Evolutionary conservation across 2,113 vertebrate genomes (phyloP).

Genomic region (Chaetodon auriga): DNA sequence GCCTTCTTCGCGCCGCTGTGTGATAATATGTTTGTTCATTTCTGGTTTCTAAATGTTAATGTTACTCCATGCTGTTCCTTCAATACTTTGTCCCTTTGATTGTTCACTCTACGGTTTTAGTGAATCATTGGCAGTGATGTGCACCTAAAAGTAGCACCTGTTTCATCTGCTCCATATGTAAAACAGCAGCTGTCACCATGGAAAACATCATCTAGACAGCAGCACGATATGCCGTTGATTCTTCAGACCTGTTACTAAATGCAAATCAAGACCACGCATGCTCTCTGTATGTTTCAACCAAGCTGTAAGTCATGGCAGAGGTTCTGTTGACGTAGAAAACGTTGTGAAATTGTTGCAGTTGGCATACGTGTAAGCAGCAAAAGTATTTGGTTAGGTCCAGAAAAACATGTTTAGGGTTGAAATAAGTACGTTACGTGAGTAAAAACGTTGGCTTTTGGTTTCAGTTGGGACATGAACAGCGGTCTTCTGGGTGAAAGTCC

Average conservation of each 20-base stretch:
- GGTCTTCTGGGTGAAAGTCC: too few species aligned
- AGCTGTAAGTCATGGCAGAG: not conserved
- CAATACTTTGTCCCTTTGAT: not conserved
- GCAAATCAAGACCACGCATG: not conserved
- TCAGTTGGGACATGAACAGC: too few species aligned
- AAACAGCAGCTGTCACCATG: conserved; percentile 21
- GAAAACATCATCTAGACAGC: not conserved
- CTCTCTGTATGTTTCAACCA: not conserved
- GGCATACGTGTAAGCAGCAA: too few species aligned
- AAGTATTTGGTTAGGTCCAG: too few species aligned
- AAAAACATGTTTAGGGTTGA: too few species aligned
- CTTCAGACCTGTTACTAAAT: not conserved
- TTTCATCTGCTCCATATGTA: not conserved
- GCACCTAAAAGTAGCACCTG: not conserved
- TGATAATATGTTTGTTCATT: not conserved
- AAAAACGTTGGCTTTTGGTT: too few species aligned
- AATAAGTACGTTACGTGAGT: too few species aligned
- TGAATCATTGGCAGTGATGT: not conserved
- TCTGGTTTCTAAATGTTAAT: not conserved
- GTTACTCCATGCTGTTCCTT: not conserved
- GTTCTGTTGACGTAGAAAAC: not conserved
- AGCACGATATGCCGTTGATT: not conserved
- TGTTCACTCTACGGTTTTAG: not conserved
- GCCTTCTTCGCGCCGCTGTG: not conserved
- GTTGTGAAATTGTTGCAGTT: too few species aligned